A percentile compares a stretch with the other conserved stretches of the same genome.
These are phyloP conservation scores for Strix aluco DNA, from an alignment of 2,113 vertebrate species.

Conservation along the genomic window DNA sequence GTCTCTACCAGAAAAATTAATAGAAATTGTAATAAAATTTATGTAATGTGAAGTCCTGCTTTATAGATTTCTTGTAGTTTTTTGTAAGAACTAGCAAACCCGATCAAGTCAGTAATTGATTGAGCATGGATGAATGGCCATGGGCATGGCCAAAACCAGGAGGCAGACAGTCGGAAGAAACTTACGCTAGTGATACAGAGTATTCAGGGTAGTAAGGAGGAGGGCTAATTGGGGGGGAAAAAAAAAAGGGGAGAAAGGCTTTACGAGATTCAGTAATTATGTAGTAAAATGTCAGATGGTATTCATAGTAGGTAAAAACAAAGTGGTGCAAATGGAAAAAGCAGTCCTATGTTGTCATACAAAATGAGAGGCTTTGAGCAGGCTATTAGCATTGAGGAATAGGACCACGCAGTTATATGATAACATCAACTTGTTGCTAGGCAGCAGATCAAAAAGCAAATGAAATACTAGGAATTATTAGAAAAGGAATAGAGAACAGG, in stretches of 20 bases:
- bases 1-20: neutral
- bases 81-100: neutral
- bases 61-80: neutral
- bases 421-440: slow-evolving; percentile 41
- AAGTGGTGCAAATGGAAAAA: neutral
- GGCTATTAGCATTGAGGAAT: neutral
- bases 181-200: neutral
- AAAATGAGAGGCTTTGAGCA: neutral
- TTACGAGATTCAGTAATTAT: neutral
- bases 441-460: slow-evolving; percentile 35
- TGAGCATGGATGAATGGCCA: neutral
- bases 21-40: neutral
- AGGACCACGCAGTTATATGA: neutral
- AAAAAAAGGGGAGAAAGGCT: neutral
- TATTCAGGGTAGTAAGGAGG: neutral
- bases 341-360: neutral
- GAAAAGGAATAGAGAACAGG: neutral
- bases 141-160: neutral
- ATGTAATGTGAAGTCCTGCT: neutral
- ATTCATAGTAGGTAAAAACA: neutral
- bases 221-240: neutral
- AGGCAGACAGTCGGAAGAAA: neutral
- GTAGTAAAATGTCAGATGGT: neutral
- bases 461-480: neutral
- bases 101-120: neutral